Percentiles rank a stretch among this genome's conserved stretches.
Evolutionary conservation across 2,113 vertebrate species (phyloP).

Genomic region (Aspidoscelis tigris): DNA sequence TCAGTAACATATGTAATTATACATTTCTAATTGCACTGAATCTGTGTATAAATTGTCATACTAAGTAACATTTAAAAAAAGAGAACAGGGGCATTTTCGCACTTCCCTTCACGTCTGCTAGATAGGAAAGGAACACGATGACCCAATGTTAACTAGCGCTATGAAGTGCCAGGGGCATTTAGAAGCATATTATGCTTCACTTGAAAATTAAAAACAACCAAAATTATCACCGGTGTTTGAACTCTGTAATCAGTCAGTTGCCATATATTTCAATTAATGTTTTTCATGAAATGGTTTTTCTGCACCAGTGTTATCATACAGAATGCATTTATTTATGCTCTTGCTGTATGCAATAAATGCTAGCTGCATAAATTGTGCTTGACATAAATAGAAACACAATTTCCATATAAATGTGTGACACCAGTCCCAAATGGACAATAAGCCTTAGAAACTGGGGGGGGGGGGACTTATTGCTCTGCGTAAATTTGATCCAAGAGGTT

Average conservation of each 20-base stretch:
- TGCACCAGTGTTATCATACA: not conserved
- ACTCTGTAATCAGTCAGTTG: not conserved
- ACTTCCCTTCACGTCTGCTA: no score
- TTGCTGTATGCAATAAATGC: conserved; percentile 64
- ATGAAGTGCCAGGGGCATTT: not conserved
- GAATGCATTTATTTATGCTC: conserved; percentile 60
- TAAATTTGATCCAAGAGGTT: conserved; percentile 51
- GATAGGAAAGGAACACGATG: no score
- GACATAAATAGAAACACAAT: conserved; percentile 62
- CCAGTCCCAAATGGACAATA: conserved; percentile 64
- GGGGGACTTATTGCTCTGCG: conserved; percentile 49
- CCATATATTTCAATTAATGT: conserved; percentile 23
- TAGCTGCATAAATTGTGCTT: conserved; percentile 49
- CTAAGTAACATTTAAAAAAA: no score
- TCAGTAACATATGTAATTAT: no score
- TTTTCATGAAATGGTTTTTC: conserved; percentile 56
- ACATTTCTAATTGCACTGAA: no score
- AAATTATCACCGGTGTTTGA: conserved; percentile 7
- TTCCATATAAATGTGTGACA: conserved; percentile 70
- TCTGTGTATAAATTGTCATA: no score
- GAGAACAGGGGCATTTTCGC: no score
- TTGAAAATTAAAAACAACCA: conserved; percentile 2
- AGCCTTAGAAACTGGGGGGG: conserved; percentile 57
- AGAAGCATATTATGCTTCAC: not conserved
- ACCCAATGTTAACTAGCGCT: no score